Conservation (phyloP, 2,113 vertebrate genomes). For the Elaphurus davidianus region DNA sequence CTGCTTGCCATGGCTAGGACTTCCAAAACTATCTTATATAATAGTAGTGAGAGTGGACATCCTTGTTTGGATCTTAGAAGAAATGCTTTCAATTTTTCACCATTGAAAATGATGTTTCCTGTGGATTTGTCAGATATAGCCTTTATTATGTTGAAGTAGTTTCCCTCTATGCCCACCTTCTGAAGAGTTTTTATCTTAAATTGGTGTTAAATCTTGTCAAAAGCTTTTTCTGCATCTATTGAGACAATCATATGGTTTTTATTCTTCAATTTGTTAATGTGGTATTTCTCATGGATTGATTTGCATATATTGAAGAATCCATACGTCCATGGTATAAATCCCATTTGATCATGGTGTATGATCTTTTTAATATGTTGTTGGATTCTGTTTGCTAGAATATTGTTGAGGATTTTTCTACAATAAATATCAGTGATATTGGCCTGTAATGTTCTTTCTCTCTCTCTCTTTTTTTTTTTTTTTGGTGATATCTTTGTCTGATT, state of each 20-base stretch:
- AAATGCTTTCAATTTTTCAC: not conserved
- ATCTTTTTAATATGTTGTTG: not conserved
- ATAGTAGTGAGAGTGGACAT: not conserved
- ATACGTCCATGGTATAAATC: not conserved
- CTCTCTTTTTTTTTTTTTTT: not conserved
- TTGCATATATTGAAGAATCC: not conserved
- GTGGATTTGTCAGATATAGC: not conserved
- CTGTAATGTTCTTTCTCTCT: not conserved
- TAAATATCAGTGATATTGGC: not conserved
- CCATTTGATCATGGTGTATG: not conserved
- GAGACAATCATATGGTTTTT: not conserved
- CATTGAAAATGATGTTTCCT: not conserved
- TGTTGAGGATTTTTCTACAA: not conserved
- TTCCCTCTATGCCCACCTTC: not conserved
- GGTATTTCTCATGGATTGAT: not conserved
- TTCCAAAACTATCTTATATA: not conserved
- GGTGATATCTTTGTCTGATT: not conserved
- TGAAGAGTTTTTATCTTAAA: not conserved
- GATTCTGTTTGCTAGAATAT: not conserved
- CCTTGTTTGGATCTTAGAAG: not conserved
- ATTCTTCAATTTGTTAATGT: not conserved
- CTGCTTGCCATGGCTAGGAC: not conserved
- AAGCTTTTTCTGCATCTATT: not conserved
- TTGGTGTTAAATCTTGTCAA: not conserved
- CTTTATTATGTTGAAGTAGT: not conserved